Evolutionary conservation across 2,113 vertebrate species (phyloP), one percentile per base, ranked within the genome.

Genomic region (Ceratotherium simum): DNA sequence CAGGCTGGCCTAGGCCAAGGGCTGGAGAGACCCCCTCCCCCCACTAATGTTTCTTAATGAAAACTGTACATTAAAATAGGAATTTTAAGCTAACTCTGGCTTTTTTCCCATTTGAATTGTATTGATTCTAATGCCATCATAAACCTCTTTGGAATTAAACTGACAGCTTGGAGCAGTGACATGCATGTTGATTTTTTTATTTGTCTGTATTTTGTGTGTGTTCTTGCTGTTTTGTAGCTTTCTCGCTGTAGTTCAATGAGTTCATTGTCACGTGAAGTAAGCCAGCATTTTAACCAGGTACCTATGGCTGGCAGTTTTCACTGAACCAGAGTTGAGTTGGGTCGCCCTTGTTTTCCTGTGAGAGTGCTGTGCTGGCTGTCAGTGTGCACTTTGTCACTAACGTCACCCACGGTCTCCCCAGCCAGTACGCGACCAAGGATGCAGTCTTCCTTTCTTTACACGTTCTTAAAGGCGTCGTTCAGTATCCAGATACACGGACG

Each of bases 281-380:
- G 99, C 99, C 99, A 99, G 99, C 99, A 99, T 99, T 99, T 99
- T 98, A 99, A 99, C 98, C 99, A 99, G 99, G 99, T 99, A 99
- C 99, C 98, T 99, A 97, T 98, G 98, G 99, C 99, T 98, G 99
- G 99, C 98, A 73, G 95, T 98, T 94, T 87, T 97, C 96, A 97
- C 97, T 94, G 96, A 48, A 73, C 95, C 36, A 95, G 39, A 46
- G 69, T 89, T 89, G 83, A 39, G 81, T 8, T 8, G 58, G 46
- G 92, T 95, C 36, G 64, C 97, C 98, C 95, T 3, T 11, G 60
- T 5, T 6, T 13, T 14, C 48, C 75, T 64, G 25, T 6, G 14
- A 20, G n/a, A 13, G 56, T 12, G 12, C 95, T 1, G 31, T 16
- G 14, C 58, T 2, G 58, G 79, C 18, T 5, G 80, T 85, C 65